Evolutionary conservation across 2,797 vertebrate genomes (phyloP), one percentile per base, ranked within the genome.

Genomic region (Echiichthys vipera): DNA sequence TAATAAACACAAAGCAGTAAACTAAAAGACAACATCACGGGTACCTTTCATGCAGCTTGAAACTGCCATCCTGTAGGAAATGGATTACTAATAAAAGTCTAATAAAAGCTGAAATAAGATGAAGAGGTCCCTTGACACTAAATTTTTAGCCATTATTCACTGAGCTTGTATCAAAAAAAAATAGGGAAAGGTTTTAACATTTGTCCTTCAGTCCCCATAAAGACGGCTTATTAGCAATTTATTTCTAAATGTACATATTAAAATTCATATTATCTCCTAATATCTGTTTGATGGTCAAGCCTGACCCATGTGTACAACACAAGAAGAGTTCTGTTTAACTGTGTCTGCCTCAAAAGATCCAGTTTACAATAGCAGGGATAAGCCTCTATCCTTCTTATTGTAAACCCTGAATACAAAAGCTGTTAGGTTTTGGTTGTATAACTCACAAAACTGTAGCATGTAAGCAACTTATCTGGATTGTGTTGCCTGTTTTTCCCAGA

Each of bases 41-140:
- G 30, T 45, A 57, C 20, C 69, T 78, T 55, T 62, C 45, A 53
- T 67, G 40, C 40, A 30, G 72, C 53, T 56, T 66, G 56, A 70
- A 62, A 65, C 34, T 51, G 17, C 43, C 20, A 29, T 63, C 57
- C 17, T 59, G 58, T 40, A 67, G 59, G 49, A 55, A 61, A 67
- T 70, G 51, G 63, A 64, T 77, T 77, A 71, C 43, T 77, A 79
- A 83, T 79, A 73, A 77, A 78, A 71, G 47, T 64, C 50, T 62
- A 76, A 77, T 72, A 74, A 77, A 74, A 53, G 24, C 25, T 40
- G 39, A 65, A 76, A 78, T 40, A 77, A 64, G 72, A 73, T 61
- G 51, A 81, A 80, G 63, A 36, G 56, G 59, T 67, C n/a, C 24
- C 36, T 55, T 81, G 77, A 80, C 81, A 82, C 86, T 87, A 8